Evolutionary conservation across 2,797 vertebrate species (phyloP).

Genomic region (Pelodytes ibericus): DNA sequence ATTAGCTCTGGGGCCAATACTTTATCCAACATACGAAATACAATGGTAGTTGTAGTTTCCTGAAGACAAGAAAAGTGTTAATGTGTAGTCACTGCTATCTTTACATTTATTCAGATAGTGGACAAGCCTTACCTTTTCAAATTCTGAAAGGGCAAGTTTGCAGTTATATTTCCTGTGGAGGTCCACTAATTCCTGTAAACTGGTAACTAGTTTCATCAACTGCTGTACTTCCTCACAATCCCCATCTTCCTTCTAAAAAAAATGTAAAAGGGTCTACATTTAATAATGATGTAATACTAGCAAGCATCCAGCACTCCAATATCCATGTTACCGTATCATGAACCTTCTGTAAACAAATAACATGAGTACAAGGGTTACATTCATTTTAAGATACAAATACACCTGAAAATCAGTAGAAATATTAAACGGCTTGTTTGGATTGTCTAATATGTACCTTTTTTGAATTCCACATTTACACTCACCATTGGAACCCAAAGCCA

Average conservation of each 20-base stretch:
- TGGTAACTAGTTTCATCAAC: constrained; percentile 80
- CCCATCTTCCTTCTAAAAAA: constrained; percentile 75
- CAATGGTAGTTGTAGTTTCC: constrained; percentile 85
- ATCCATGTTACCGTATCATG: too few relatives aligned
- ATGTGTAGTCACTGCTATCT: neutral
- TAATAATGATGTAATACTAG: neutral
- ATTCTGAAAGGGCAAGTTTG: constrained; percentile 85
- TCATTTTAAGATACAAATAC: too few relatives aligned
- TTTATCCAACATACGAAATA: constrained; percentile 93
- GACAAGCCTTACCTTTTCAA: constrained; percentile 83
- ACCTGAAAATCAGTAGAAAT: too few relatives aligned
- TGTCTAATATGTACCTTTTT: too few relatives aligned
- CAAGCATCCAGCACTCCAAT: too few relatives aligned
- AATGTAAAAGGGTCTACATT: neutral
- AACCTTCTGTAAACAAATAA: too few relatives aligned
- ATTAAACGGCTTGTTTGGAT: too few relatives aligned
- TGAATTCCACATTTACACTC: constrained; percentile 63
- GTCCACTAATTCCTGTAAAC: constrained; percentile 81
- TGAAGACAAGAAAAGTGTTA: constrained; percentile 57
- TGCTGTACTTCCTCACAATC: constrained; percentile 78
- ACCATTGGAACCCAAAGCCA: constrained; percentile 83
- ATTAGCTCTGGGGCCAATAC: constrained; percentile 90
- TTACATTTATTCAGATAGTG: neutral
- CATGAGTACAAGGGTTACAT: too few relatives aligned
- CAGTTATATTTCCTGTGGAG: constrained; percentile 89